A percentile compares a stretch with the other conserved stretches of the same genome.
These are phyloP conservation scores for Lasioglossum baleicum DNA, from an alignment of 1,140 invertebrate species.

Conservation along the genomic window DNA sequence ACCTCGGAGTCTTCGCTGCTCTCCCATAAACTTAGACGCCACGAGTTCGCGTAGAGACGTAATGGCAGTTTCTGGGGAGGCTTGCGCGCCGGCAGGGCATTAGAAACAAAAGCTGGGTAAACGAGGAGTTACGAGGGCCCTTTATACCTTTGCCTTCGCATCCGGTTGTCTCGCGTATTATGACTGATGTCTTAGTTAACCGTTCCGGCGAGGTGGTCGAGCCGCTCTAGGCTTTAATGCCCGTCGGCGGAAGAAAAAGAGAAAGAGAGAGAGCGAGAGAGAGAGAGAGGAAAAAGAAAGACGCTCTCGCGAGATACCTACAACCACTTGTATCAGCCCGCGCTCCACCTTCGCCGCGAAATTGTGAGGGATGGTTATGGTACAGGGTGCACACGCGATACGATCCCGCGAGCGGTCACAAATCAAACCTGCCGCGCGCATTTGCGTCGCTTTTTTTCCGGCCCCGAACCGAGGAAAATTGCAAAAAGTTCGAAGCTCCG, in stretches of 20 bases:
- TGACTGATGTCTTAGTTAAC: constrained; percentile 67
- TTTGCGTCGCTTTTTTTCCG: constrained; percentile 24
- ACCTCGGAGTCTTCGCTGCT: constrained; percentile 6
- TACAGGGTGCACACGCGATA: constrained; percentile 45
- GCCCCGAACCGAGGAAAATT: constrained; percentile 7
- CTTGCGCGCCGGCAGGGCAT: constrained; percentile 39
- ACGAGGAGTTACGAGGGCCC: constrained; percentile 67
- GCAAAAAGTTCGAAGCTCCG: constrained; percentile 12
- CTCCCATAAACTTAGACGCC: constrained; percentile 34
- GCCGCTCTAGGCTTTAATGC: constrained; percentile 54
- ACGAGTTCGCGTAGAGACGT: constrained; percentile 25
- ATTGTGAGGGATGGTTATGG: constrained; percentile 67
- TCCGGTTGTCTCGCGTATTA: constrained; percentile 66
- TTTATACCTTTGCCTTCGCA: constrained; percentile 56
- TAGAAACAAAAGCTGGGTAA: constrained; percentile 64
- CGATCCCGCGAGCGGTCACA: constrained; percentile 48
- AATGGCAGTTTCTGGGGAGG: constrained; percentile 41
- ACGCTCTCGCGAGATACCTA: constrained; percentile 49
- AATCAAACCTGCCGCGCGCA: constrained; percentile 47
- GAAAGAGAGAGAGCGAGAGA: constrained; percentile 3
- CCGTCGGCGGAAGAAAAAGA: neutral
- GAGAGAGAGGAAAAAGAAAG: constrained; percentile 12
- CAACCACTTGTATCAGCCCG: constrained; percentile 48
- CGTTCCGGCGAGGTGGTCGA: constrained; percentile 34
- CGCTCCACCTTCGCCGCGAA: constrained; percentile 35